Percentiles rank a stretch among this genome's conserved stretches.
Conservation (phyloP, 2,888 invertebrate genomes). For the Stramonita haemastoma region DNA sequence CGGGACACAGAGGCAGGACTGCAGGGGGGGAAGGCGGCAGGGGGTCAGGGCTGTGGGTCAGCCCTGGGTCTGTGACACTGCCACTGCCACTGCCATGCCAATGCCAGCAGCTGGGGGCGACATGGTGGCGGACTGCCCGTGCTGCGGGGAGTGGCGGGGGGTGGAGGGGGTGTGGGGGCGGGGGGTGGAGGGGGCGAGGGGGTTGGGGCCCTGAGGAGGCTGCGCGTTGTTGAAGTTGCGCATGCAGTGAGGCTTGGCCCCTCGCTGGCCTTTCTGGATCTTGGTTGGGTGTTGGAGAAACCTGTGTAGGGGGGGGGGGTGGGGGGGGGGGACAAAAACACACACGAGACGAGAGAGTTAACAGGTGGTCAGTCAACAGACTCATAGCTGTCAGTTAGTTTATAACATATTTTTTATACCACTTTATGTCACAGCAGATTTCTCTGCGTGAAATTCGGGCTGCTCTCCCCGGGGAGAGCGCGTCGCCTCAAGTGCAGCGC, state of each 20-base stretch:
- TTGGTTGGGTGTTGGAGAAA: constrained; percentile 95
- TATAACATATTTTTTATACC: no score
- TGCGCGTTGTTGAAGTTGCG: constrained; percentile 21
- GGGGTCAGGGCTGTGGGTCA: background rate
- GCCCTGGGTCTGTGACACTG: background rate
- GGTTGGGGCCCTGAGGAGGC: background rate
- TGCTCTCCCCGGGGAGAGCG: no score
- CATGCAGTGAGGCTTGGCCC: constrained; percentile 66
- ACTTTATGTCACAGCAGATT: no score
- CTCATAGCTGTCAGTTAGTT: no score
- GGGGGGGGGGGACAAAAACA: no score
- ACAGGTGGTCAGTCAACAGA: no score
- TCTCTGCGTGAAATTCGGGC: no score
- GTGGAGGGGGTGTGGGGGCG: constrained; percentile 13
- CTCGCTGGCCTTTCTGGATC: constrained; percentile 87
- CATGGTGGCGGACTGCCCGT: background rate
- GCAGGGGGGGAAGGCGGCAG: background rate
- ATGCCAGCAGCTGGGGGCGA: background rate
- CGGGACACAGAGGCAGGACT: background rate
- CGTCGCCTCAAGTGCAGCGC: no score
- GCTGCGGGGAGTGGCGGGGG: constrained; percentile 14
- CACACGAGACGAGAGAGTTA: no score
- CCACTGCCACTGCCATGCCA: background rate
- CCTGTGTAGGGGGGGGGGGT: constrained; percentile 78
- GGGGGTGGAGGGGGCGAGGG: background rate